Evolutionary conservation across 2,113 vertebrate genomes (phyloP).

Genomic region (Madoqua kirkii): DNA sequence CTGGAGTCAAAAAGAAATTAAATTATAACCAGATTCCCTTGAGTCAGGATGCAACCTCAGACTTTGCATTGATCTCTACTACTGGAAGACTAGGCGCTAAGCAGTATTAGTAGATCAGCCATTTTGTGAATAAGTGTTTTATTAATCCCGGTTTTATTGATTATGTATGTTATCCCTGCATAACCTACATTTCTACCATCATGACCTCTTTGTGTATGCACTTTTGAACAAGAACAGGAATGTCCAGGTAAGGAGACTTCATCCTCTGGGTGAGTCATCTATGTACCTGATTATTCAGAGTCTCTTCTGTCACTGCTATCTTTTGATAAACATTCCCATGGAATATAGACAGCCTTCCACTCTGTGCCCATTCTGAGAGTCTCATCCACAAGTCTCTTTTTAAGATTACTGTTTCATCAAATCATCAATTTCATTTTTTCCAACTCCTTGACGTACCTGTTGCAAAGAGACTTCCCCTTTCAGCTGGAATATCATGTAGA

Average conservation of each 20-base stretch:
- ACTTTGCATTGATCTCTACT: background rate
- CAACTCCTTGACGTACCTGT: background rate
- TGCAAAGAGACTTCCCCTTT: background rate
- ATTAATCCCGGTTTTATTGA: background rate
- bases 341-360: background rate
- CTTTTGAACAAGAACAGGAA: background rate
- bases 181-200: background rate
- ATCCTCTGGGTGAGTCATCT: background rate
- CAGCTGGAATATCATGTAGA: background rate
- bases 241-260: background rate
- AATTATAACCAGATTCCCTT: background rate
- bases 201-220: background rate
- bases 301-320: background rate
- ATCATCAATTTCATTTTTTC: background rate
- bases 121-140: background rate
- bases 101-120: background rate
- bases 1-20: background rate
- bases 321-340: background rate
- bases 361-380: background rate
- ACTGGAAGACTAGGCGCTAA: background rate
- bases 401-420: background rate
- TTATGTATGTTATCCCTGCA: background rate
- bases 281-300: background rate
- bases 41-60: background rate
- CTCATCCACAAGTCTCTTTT: background rate